Base-by-base conservation (phyloP, 30 jellyfish, hydroid and myxozoan genomes). In the Cassiopea xamachana region DNA sequence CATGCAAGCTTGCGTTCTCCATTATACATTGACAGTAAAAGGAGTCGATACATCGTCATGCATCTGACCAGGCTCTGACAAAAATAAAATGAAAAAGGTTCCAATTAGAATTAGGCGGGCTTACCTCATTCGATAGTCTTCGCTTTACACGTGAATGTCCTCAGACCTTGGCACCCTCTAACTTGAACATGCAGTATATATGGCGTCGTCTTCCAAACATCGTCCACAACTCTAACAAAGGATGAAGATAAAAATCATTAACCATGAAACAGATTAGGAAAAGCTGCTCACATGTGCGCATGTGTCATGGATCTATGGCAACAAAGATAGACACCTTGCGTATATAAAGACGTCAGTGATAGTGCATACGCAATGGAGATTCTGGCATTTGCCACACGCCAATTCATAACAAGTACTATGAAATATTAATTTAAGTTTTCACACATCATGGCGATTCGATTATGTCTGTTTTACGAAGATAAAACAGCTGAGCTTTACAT, bases 261-360 rank as follows among this genome's bases (percentile, higher is more conserved):
- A 62, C 27, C 74, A 17, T 62, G 74, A 62, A 62, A 27, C 4
- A 62, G 19, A 8, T 27, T 62, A 8, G 7, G 2, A 62, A 17
- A 62, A 62, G 43, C 74, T 62, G 80, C 3, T 39, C 49, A 43
- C 55, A 71, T n/a, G 55, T 71, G 80, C 50, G 80, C 80, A 19
- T 71, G 80, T 55, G 80, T 71, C 55, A n/a, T 5, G 80, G 18
- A 3, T 19, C 80, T 43, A 71, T 71, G 51, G 80, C 55, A 71
- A 71, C 80, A 71, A 71, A 71, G 19, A 19, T 2, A 19, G 6
- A 9, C 64, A 51, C 64, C 64, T 51, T 51, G 8, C 8, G 4
- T 51, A 4, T 2, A 51, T 51, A 51, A 4, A 51, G 9, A 51
- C 64, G 64, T 51, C 64, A 51, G 9, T 9, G 64, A 9, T 9